Conservation (phyloP, 1,140 invertebrate species). For the Macrostomum lignano region DNA sequence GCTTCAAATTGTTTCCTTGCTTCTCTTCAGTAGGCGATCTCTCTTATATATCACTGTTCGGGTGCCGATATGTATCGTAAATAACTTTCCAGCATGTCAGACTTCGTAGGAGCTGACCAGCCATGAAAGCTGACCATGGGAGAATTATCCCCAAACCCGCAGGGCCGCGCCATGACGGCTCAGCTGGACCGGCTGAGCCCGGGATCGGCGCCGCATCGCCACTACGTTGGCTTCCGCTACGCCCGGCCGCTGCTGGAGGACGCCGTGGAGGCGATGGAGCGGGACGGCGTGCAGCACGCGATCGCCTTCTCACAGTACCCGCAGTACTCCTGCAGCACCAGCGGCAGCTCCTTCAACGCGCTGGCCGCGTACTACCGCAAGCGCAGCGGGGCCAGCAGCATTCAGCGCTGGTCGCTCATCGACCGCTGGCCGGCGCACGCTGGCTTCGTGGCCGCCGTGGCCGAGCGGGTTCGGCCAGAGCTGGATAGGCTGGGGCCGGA, state of each 20-base stretch:
- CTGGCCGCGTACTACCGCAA: slow-evolving; percentile 48
- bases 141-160: too few species aligned
- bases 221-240: slow-evolving; percentile 76
- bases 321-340: slow-evolving; percentile 82
- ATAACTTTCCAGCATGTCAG: too few species aligned
- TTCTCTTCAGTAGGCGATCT: too few species aligned
- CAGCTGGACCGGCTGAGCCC: slow-evolving; percentile 51
- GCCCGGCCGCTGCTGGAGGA: slow-evolving; percentile 58
- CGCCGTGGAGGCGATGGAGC: slow-evolving; percentile 48
- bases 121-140: too few species aligned
- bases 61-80: too few species aligned
- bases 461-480: slow-evolving; percentile 49
- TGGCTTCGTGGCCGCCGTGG: slow-evolving; percentile 45
- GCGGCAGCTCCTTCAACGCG: slow-evolving; percentile 75
- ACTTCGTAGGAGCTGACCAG: too few species aligned
- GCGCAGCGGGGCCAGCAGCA: slow-evolving; percentile 35
- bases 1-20: too few species aligned
- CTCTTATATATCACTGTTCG: too few species aligned
- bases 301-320: slow-evolving; percentile 86
- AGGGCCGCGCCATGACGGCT: slow-evolving; percentile 50
- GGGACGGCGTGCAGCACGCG: slow-evolving; percentile 47
- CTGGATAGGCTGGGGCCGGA: slow-evolving; percentile 43
- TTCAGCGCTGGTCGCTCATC: slow-evolving; percentile 59
- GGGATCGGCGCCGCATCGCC: slow-evolving; percentile 54
- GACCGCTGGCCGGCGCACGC: slow-evolving; percentile 70